Percentiles rank a stretch among this genome's conserved stretches.
Evolutionary conservation across 2,797 vertebrate species (phyloP).

Genomic region (Graptemys geographica): DNA sequence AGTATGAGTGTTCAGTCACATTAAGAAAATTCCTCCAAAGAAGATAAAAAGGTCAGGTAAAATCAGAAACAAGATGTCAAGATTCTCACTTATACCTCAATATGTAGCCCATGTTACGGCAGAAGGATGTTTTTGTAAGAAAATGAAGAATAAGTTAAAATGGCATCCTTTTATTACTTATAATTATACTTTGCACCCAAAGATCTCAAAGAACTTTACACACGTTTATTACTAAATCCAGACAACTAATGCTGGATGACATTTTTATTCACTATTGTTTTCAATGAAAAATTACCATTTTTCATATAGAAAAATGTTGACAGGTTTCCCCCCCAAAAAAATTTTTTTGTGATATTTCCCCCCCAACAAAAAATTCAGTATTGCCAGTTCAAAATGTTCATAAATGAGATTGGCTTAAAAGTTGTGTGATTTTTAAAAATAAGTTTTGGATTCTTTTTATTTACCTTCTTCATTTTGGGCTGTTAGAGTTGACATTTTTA

Average conservation of each 20-base stretch:
- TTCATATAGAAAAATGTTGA: neutral
- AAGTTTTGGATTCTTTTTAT: neutral
- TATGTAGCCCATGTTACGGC: neutral
- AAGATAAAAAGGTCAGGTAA: neutral
- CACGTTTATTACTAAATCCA: neutral
- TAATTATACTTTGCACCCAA: neutral
- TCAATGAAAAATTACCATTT: neutral
- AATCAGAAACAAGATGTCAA: neutral
- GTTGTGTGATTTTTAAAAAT: neutral
- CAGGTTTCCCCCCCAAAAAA: neutral
- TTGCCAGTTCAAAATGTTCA: neutral
- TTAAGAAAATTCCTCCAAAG: neutral
- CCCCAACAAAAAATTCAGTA: neutral
- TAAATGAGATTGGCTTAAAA: neutral
- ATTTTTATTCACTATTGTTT: neutral
- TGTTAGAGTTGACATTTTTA: conserved; percentile 15
- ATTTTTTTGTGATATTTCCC: neutral
- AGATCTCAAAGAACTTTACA: neutral
- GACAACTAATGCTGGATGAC: neutral
- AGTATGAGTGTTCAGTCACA: neutral
- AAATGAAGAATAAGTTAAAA: neutral
- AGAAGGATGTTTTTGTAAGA: neutral
- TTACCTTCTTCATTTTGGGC: conserved; percentile 38
- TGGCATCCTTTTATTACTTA: neutral
- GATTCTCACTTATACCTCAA: neutral